Evolutionary conservation across 2,797 vertebrate genomes (phyloP).

Genomic region (Manis pentadactyla): DNA sequence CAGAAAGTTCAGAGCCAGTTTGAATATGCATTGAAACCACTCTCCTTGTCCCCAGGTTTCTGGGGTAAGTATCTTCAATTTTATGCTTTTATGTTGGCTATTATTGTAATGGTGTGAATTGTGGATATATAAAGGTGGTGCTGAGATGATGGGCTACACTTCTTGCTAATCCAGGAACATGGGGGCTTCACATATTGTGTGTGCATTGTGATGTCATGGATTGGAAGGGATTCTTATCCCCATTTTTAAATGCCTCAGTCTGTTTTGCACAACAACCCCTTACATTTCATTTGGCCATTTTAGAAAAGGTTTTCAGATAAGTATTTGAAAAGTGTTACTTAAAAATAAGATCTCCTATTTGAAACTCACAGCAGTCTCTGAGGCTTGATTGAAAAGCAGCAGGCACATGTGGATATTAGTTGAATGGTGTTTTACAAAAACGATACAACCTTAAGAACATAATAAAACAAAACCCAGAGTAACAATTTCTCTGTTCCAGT

Average conservation of each 20-base stretch:
- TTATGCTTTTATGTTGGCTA: background rate
- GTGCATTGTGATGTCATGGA: background rate
- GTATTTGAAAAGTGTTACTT: background rate
- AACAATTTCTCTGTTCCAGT: background rate
- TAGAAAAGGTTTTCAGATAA: background rate
- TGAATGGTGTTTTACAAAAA: constrained; percentile 14
- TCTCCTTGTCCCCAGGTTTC: background rate
- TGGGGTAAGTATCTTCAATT: background rate
- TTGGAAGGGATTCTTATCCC: background rate
- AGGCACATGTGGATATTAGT: background rate
- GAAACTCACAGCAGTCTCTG: background rate
- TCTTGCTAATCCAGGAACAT: background rate
- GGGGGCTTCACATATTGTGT: background rate
- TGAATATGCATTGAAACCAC: background rate
- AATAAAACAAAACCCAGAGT: background rate
- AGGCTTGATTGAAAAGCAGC: background rate
- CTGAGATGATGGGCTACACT: background rate
- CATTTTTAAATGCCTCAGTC: background rate
- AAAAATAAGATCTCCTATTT: background rate
- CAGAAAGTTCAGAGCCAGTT: background rate
- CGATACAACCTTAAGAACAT: background rate
- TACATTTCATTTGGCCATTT: background rate
- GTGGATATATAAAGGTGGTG: background rate
- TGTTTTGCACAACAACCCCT: background rate
- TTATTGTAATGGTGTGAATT: background rate